Evolutionary conservation across 2,113 vertebrate species (phyloP), one percentile per base, ranked within the genome.

Genomic region (Crotophaga sulcirostris): DNA sequence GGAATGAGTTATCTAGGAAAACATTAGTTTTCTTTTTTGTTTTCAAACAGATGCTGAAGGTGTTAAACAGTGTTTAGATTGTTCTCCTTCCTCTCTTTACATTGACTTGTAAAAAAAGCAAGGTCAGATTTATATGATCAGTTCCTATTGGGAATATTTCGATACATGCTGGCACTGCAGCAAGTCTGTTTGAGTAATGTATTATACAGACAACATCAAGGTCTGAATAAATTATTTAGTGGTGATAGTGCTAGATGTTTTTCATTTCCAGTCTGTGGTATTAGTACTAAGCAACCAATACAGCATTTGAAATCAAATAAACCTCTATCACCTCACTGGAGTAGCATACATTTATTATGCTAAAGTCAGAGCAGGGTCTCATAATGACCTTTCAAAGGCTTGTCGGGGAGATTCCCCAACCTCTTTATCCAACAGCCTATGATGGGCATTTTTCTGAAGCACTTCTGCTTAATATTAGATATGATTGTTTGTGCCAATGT

Each of bases 1-100:
- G 31, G 95, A 97, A 93, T 94, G 90, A 96, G 91, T 95, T 95
- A 91, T 96, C 95, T 92, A 64, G 93, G 89, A 96, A 92, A 96
- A 90, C 87, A 94, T 97, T 97, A 91, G 87, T 97, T 95, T 98
- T 98, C 94, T 93, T 96, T 97, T 98, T 96, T 96, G 89, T 92
- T 95, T 93, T 96, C 96, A 87, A 96, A 59, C 81, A 96, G 90
- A 94, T 97, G 90, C 75, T 97, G 96, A 97, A 98, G 92, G 97
- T 98, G 96, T 97, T 98, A 97, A 97, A 95, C 28, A 47, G 78
- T 72, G 52, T 85, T 97, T 94, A 95, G 86, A 95, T 95, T 95
- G 79, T 97, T 96, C 90, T 93, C 40, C 80, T 97, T 93, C 72
- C 42, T 93, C 81, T 96, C 94, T 93, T 97, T 96, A 73, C 70